These are phyloP conservation scores for Hirtodrosophila confusa DNA, from an alignment of 2,888 invertebrate genomes.

Conservation along the genomic window DNA sequence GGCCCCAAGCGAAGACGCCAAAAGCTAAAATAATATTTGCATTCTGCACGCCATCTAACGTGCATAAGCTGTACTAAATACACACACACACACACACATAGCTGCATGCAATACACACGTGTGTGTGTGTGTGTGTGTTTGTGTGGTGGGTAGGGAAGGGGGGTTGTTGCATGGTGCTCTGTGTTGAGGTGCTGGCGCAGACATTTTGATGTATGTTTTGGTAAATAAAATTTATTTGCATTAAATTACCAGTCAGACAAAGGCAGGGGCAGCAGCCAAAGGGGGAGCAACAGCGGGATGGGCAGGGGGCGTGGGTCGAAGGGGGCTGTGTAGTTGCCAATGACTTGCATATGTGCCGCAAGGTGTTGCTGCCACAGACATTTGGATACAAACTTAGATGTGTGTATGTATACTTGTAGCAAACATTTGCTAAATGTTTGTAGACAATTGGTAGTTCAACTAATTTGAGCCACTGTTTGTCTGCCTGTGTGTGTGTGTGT, in stretches of 20 bases:
- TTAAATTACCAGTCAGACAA: constrained; percentile 77
- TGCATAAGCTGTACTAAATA: constrained; percentile 62
- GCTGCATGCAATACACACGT: constrained; percentile 27
- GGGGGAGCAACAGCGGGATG: constrained; percentile 23
- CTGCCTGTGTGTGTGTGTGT: constrained; percentile 21
- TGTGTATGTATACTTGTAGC: constrained; percentile 28
- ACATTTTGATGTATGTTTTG: constrained; percentile 80
- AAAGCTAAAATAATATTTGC: constrained; percentile 80
- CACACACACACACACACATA: constrained; percentile 35
- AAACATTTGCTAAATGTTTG: constrained; percentile 77
- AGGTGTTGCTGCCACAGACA: constrained; percentile 51
- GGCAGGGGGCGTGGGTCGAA: neutral
- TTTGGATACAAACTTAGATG: constrained; percentile 6
- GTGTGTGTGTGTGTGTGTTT: neutral
- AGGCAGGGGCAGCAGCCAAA: constrained; percentile 26
- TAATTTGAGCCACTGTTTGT: constrained; percentile 64
- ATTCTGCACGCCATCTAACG: constrained; percentile 79
- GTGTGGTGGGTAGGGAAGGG: neutral
- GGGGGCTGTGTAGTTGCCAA: constrained; percentile 31
- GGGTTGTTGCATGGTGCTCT: neutral
- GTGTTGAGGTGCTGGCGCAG: constrained; percentile 66
- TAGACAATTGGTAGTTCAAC: constrained; percentile 78
- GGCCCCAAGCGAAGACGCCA: constrained; percentile 60
- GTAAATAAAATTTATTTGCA: constrained; percentile 82
- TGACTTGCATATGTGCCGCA: constrained; percentile 56